phyloP scores from a whole-genome alignment of 2,888 invertebrate species.

The Nycteola revayana region DNA sequence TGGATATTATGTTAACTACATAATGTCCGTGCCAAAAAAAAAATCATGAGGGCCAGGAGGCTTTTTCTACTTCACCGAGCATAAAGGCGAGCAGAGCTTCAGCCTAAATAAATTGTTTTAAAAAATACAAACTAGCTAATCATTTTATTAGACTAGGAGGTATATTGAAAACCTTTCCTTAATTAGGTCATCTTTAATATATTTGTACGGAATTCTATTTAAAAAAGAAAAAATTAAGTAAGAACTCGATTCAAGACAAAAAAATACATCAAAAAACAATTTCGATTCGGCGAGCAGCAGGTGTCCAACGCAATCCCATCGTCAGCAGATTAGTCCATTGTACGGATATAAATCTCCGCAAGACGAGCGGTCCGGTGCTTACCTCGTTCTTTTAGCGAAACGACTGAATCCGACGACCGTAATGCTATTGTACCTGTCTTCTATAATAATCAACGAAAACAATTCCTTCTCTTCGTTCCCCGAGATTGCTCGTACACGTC shows the following conservation, averaged over 20 bases:
- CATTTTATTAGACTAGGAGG: too few species aligned
- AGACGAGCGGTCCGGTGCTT: slow-evolving; percentile 47
- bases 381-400: slow-evolving; percentile 51
- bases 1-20: too few species aligned
- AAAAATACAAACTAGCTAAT: too few species aligned
- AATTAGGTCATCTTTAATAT: too few species aligned
- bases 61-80: too few species aligned
- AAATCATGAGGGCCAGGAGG: too few species aligned
- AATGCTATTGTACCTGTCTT: slow-evolving; percentile 33
- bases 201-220: too few species aligned
- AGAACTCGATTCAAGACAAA: slow-evolving; percentile 36
- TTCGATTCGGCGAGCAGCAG: slow-evolving; percentile 67
- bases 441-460: slow-evolving; percentile 39
- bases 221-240: too few species aligned
- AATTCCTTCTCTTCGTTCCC: slow-evolving; percentile 25
- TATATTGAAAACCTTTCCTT: too few species aligned
- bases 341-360: slow-evolving; percentile 64
- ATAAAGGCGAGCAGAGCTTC: too few species aligned
- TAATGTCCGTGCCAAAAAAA: too few species aligned
- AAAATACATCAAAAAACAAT: slow-evolving; percentile 45
- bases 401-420: slow-evolving; percentile 22
- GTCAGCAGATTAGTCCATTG: slow-evolving; percentile 70
- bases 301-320: slow-evolving; percentile 69
- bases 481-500: slow-evolving; percentile 42
- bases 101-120: too few species aligned